Conservation (phyloP, 1,140 invertebrate species). For the Drosophila burlai region DNA sequence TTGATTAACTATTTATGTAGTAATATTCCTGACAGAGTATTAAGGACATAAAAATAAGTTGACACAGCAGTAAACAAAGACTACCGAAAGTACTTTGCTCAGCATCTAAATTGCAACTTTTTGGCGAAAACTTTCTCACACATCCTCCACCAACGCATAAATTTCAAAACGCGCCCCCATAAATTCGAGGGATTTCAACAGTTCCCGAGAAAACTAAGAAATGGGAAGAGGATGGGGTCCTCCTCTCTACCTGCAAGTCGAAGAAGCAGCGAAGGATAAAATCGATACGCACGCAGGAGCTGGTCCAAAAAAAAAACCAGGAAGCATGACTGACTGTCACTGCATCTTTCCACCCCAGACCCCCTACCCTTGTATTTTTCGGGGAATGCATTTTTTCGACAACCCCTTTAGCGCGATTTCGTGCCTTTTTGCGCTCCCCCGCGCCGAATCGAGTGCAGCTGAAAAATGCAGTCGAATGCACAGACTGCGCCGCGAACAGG, state of each 20-base stretch:
- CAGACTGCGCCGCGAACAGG: constrained; percentile 68
- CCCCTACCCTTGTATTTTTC: constrained; percentile 1
- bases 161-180: constrained; percentile 46
- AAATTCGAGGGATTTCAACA: constrained; percentile 55
- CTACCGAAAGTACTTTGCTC: constrained; percentile 31
- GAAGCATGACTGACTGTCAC: constrained; percentile 13
- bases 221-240: background rate
- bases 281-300: constrained; percentile 59
- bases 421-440: constrained; percentile 16
- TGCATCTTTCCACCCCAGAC: constrained; percentile 25
- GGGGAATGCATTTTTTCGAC: constrained; percentile 49
- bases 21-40: background rate
- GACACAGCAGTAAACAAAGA: constrained; percentile 16
- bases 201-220: constrained; percentile 21
- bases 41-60: background rate
- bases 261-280: constrained; percentile 49
- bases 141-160: constrained; percentile 24
- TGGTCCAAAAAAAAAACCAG: background rate
- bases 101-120: constrained; percentile 56
- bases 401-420: constrained; percentile 44
- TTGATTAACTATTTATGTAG: background rate
- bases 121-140: constrained; percentile 39
- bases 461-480: constrained; percentile 79
- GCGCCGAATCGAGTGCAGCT: constrained; percentile 38
- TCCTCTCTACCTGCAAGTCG: constrained; percentile 29